These are phyloP conservation scores for Mola mola DNA, from an alignment of 2,113 vertebrate species.

Conservation along the genomic window DNA sequence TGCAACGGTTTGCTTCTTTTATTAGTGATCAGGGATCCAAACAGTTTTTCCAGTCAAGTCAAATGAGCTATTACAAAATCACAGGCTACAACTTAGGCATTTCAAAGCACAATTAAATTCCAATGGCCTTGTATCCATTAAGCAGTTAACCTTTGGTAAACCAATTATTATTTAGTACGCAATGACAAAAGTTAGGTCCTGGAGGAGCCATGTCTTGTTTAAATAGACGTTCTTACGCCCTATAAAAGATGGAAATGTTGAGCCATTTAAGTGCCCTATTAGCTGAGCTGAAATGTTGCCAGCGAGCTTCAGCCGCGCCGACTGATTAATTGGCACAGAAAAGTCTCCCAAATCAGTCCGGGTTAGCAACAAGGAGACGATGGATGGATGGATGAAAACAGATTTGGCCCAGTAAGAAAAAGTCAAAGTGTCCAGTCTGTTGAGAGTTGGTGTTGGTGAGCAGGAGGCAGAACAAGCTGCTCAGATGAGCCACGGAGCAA, in stretches of 20 bases:
- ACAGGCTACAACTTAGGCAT: slow-evolving; percentile 62
- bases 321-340: slow-evolving; percentile 73
- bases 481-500: slow-evolving; percentile 13
- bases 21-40: slow-evolving; percentile 56
- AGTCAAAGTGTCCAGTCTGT: not conserved
- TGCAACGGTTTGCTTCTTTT: slow-evolving; percentile 48
- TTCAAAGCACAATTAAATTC: slow-evolving; percentile 82
- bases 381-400: slow-evolving; percentile 31
- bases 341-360: slow-evolving; percentile 45
- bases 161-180: slow-evolving; percentile 81
- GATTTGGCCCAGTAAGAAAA: slow-evolving; percentile 1
- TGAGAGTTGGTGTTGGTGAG: slow-evolving; percentile 26
- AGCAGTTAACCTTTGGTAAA: slow-evolving; percentile 85
- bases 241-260: slow-evolving; percentile 70
- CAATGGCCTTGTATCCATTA: slow-evolving; percentile 75
- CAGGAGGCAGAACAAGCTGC: not conserved
- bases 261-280: slow-evolving; percentile 64
- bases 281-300: slow-evolving; percentile 68
- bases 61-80: slow-evolving; percentile 73
- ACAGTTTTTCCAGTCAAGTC: slow-evolving; percentile 66
- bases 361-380: slow-evolving; percentile 50
- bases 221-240: slow-evolving; percentile 72
- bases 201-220: slow-evolving; percentile 72
- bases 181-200: slow-evolving; percentile 79
- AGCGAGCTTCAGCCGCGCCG: slow-evolving; percentile 49